Percentiles rank a stretch among this genome's conserved stretches.
phyloP scores from a whole-genome alignment of 1,140 invertebrate genomes.

The Laodelphax striatellus region DNA sequence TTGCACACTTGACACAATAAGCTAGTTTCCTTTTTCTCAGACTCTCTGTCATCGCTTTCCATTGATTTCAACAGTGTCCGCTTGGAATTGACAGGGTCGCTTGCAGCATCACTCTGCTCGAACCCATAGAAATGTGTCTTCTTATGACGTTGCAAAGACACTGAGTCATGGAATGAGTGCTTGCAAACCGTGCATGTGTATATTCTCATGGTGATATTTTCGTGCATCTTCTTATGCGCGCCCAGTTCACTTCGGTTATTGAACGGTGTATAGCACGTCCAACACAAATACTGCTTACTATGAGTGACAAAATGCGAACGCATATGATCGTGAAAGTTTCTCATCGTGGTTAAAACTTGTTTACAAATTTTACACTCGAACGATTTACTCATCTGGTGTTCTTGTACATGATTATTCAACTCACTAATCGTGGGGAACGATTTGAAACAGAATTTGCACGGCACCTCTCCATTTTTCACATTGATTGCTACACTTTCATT shows the following conservation, averaged over 20 bases:
- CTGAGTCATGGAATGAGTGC: background rate
- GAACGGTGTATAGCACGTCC: background rate
- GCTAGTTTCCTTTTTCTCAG: too few relatives aligned
- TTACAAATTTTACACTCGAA: background rate
- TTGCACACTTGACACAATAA: background rate
- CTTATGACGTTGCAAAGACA: background rate
- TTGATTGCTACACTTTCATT: background rate
- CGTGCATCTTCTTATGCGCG: background rate
- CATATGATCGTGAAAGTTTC: background rate
- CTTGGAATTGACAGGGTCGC: too few relatives aligned
- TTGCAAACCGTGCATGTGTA: background rate
- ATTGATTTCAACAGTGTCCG: too few relatives aligned
- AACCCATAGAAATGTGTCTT: too few relatives aligned
- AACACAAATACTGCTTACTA: background rate
- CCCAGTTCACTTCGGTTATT: background rate
- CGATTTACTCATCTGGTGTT: background rate
- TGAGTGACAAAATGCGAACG: background rate
- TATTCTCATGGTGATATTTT: background rate
- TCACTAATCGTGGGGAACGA: background rate
- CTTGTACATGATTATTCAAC: background rate
- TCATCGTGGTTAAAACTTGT: background rate
- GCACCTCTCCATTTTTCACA: background rate
- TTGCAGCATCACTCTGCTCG: too few relatives aligned
- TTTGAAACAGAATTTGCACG: background rate
- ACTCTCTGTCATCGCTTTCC: too few relatives aligned